phyloP scores from a whole-genome alignment of 2,113 vertebrate genomes.

The Aegypius monachus region DNA sequence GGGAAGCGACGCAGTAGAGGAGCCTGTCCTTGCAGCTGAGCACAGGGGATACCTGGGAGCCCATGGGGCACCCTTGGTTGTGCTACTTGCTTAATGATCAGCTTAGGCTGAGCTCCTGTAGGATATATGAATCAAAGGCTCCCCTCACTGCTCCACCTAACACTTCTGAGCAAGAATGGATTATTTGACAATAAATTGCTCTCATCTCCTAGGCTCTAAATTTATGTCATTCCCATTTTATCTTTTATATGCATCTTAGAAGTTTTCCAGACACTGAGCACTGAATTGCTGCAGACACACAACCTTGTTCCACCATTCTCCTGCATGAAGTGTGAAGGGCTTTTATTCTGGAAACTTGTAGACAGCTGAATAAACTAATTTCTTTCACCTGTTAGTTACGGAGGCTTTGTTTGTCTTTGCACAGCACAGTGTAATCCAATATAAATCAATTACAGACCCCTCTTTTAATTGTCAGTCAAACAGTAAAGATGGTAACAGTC shows the following conservation, averaged over 20 bases:
- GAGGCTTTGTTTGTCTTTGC: conserved; percentile 29
- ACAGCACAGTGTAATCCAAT: neutral
- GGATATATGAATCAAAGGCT: neutral
- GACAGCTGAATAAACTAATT: neutral
- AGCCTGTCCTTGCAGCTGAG: neutral
- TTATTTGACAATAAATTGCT: neutral
- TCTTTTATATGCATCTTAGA: neutral
- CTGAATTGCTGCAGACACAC: neutral
- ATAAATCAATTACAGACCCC: neutral
- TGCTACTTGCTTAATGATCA: neutral
- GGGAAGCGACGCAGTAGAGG: neutral
- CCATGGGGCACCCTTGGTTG: fast-evolving
- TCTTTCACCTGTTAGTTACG: neutral
- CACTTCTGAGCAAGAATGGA: neutral
- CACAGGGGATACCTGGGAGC: neutral
- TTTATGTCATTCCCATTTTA: neutral
- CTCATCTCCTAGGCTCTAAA: neutral
- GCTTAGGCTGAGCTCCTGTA: neutral
- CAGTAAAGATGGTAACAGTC: neutral
- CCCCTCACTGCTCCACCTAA: neutral
- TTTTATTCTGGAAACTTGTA: neutral
- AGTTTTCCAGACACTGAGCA: neutral
- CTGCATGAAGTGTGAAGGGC: neutral
- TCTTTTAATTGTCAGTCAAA: conserved; percentile 51
- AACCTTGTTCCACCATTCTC: neutral